Evolutionary conservation across 1,140 invertebrate species (phyloP).

Genomic region (Tetragnatha versicolor): DNA sequence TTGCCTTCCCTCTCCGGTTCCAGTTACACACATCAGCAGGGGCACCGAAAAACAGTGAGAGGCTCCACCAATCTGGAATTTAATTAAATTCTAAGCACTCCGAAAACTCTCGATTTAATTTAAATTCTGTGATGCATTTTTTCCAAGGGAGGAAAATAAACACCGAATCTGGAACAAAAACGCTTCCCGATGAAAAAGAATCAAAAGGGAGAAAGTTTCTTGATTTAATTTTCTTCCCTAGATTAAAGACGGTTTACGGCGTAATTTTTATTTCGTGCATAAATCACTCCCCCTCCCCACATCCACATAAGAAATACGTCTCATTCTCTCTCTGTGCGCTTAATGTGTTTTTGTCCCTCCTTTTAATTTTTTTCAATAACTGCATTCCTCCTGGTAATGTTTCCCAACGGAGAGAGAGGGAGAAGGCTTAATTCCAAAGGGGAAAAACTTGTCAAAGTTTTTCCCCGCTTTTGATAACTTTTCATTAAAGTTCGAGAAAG

Average conservation of each 20-base stretch:
- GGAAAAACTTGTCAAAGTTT: too few species aligned
- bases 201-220: constrained; percentile 9
- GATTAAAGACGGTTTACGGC: constrained; percentile 46
- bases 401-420: constrained; percentile 1
- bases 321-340: neutral
- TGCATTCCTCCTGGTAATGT: neutral
- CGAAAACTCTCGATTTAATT: constrained; percentile 48
- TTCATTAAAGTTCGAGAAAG: too few species aligned
- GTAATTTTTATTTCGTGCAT: constrained; percentile 41
- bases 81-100: constrained; percentile 53
- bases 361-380: neutral
- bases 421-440: too few species aligned
- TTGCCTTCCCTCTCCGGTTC: neutral
- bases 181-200: neutral
- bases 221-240: constrained; percentile 39
- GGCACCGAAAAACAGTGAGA: constrained; percentile 30
- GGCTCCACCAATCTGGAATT: constrained; percentile 16
- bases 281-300: constrained; percentile 3
- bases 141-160: neutral
- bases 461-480: too few species aligned
- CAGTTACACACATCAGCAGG: neutral
- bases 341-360: constrained; percentile 5
- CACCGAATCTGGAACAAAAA: constrained; percentile 5
- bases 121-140: constrained; percentile 29
- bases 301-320: constrained; percentile 26